phyloP scores from a whole-genome alignment of 1,140 invertebrate genomes.

The fruit fly (Drosophila melanogaster) region DNA sequence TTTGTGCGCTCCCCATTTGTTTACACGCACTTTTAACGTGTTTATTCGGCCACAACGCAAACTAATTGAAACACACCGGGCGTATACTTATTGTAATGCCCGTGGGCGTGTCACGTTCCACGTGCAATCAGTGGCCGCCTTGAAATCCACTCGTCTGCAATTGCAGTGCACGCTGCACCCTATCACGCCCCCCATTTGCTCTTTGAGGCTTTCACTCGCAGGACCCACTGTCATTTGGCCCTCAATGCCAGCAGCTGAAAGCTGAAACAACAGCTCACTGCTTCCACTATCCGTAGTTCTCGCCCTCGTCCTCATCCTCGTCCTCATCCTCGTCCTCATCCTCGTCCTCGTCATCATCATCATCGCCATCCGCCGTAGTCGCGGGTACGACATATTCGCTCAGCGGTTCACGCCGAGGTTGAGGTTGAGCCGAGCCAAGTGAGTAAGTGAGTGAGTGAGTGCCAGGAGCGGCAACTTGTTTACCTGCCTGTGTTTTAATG shows the following conservation, averaged over 20 bases:
- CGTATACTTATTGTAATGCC: slow-evolving; percentile 58
- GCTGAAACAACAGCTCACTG: slow-evolving; percentile 47
- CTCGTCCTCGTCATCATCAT: slow-evolving; percentile 11
- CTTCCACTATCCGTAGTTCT: slow-evolving; percentile 10
- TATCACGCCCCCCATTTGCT: slow-evolving; percentile 19
- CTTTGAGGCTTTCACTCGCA: slow-evolving; percentile 8
- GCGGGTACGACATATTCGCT: slow-evolving; percentile 7
- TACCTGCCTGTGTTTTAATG: slow-evolving; percentile 76
- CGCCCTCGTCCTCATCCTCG: slow-evolving; percentile 14
- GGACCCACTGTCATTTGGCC: slow-evolving; percentile 41
- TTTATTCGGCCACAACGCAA: slow-evolving; percentile 67
- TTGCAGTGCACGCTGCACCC: slow-evolving; percentile 30
- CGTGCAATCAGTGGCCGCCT: slow-evolving; percentile 49
- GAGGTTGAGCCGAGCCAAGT: slow-evolving; percentile 16
- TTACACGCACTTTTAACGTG: slow-evolving; percentile 80
- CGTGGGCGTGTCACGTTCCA: slow-evolving; percentile 65
- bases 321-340: slow-evolving; percentile 11
- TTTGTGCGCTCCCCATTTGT: slow-evolving; percentile 34
- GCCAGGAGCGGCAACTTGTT: slow-evolving; percentile 55
- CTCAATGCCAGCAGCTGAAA: slow-evolving; percentile 57
- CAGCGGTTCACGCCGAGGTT: slow-evolving; percentile 1
- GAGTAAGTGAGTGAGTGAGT: slow-evolving; percentile 40
- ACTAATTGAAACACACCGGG: slow-evolving; percentile 72
- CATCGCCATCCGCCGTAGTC: slow-evolving; percentile 39
- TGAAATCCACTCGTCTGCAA: slow-evolving; percentile 51